Evolutionary conservation across 1,140 invertebrate species (phyloP), one percentile per base, ranked within the genome.

Genomic region (Trichonephila clavata): DNA sequence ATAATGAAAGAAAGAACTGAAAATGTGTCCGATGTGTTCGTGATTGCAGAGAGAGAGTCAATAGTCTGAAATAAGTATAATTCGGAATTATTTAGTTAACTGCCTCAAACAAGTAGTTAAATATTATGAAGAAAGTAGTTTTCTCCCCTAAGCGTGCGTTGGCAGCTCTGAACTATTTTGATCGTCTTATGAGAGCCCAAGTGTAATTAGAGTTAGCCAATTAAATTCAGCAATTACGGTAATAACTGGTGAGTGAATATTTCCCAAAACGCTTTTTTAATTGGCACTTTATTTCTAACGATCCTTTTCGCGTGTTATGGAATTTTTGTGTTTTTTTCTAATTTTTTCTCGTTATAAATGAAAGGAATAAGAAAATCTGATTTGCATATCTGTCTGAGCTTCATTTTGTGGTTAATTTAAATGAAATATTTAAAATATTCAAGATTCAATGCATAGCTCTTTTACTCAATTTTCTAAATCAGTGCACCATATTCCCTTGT

Each of bases 211-310:
- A 63, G 21, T 63, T 57, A 5, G 20, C 80, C 90, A 92, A 86
- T 92, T 92, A 92, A 92, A 86, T 71, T 84, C 59, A 65, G 90
- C 61, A 92, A 86, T 92, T 68, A 86, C 16, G 90, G 39, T 92
- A 92, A 92, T 92, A 92, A 83, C 24, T 10, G 39, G 7, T 59
- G 90, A 92, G 61, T 57, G 61, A 92, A 86, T 86, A 86, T 86
- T 71, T 83, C 68, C 68, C 24, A 16, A 92, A 92, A 92, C 60
- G 81, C 18, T 68, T 63, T 86, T 92, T 92, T 86, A 92, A 86
- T 92, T 92, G 90, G 39, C 80, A 57, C 50, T 84, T 84, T 84
- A 59, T 43, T n/a, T n/a, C n/a, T 84, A 84, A 84, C 81, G 81
- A 84, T 84, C 50, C 1, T 84, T 84, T 84, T 18, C 20, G 24